Evolutionary conservation across 37 sponge, comb jelly and placozoan genomes (phyloP), one percentile per base, ranked within the genome.

Genomic region (Theonella swinhoei): DNA sequence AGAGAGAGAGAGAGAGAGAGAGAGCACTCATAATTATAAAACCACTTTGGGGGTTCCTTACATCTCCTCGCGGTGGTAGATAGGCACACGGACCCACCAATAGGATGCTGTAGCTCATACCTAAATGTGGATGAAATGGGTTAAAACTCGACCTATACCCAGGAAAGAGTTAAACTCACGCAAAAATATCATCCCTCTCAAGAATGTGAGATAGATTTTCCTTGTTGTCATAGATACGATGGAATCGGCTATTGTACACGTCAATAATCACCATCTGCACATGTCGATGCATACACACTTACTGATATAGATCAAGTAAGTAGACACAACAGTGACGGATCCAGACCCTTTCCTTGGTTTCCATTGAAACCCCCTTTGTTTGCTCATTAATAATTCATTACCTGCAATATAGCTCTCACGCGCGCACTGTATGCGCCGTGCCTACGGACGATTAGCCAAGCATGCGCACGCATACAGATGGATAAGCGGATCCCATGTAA

Each of bases 231-330:
- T 88, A 96, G 62, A 96, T 77, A 70, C 87, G 70, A 71, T 96
- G 93, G 82, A 96, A 93, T 31, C 93, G 81, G 42, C 79, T 54
- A 41, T 88, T 83, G 84, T 96, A 96, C 33, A 96, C 93, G 78
- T 96, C 96, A 59, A 90, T 66, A 19, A 90, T 80, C 29, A 90
- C 88, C 85, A 95, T 43, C 87, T 91, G 74, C 24, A n/a, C n/a
- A n/a, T n/a, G n/a, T n/a, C n/a, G n/a, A n/a, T n/a, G n/a, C n/a
- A 69, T 31, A 35, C 8, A 29, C 1, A 39, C 75, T 2, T 4
- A 74, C 75, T 39, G 24, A 74, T 42, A 74, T n/a, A n/a, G n/a
- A n/a, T n/a, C n/a, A n/a, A n/a, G n/a, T n/a, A n/a, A n/a, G n/a
- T n/a, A n/a, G n/a, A n/a, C n/a, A n/a, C n/a, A n/a, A n/a, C n/a